Evolutionary conservation across 2,888 invertebrate species (phyloP), one percentile per base, ranked within the genome.

Genomic region (Neoaliturus tenellus): DNA sequence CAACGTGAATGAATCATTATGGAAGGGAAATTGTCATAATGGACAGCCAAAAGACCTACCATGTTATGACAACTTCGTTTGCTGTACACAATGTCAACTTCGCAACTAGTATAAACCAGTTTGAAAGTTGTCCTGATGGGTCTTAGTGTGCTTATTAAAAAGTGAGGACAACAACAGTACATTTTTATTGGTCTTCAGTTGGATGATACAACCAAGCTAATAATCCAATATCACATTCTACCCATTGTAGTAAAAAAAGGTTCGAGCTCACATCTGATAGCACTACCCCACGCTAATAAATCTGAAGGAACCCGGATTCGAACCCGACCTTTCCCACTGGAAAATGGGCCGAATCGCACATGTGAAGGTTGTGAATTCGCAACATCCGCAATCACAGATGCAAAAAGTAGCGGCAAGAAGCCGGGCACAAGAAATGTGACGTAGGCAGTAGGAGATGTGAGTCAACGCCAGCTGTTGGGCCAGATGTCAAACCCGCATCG

Each of bases 351-450:
- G 31, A 39, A 39, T 17, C 12, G 23, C 69, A 69, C 35, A 69
- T 69, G 69, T 67, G 67, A 5, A 51, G 51, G 51, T 62, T 62
- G 69, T n/a, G 69, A 39, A 69, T 69, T 69, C 39, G 69, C 69
- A 69, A 69, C 69, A 39, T 69, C 69, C 69, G 69, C 69, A 69
- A 69, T 69, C 69, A 28, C 69, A 39, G 69, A 62, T 62, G 28
- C 62, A 62, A 62, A 62, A 62, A 62, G 28, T 28, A 44, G 44
- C 2, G 23, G 20, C 55, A 55, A 55, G 55, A 23, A 44, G 44
- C 17, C 17, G 14, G 20, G 51, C 20, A 17, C 48, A 48, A 48
- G 48, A 48, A 48, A 17, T 17, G 8, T 20, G 5, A 25, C 20
- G 51, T 51, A 23, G 62, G 28, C 25, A 62, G 62, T 3, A 62